Conservation (phyloP, 2,888 invertebrate species). For the Corbicula japonica region DNA sequence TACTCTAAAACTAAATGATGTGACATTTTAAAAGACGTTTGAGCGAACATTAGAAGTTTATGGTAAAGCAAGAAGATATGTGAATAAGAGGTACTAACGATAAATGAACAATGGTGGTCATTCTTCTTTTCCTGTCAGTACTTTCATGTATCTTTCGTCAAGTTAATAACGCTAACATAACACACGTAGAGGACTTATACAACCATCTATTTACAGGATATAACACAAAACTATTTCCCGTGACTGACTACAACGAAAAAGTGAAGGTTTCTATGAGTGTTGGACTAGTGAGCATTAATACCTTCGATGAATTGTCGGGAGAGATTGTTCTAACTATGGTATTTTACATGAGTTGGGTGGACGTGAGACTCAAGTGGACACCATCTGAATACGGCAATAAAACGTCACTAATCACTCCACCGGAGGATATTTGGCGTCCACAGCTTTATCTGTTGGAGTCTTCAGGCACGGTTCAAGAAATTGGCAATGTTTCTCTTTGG, state of each 20-base stretch:
- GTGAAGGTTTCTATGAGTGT: conserved; percentile 11
- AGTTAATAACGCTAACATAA: conserved; percentile 21
- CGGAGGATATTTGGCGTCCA: conserved; percentile 50
- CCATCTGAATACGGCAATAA: conserved; percentile 38
- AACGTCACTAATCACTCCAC: conserved; percentile 14
- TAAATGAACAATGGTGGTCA: no score
- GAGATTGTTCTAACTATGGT: conserved; percentile 29
- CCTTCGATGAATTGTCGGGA: conserved; percentile 52
- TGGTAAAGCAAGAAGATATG: no score
- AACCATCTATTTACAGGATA: conserved; percentile 30
- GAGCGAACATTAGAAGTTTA: no score
- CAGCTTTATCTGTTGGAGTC: conserved; percentile 39
- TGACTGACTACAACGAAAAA: conserved; percentile 8
- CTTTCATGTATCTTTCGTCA: no score
- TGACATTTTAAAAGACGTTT: no score
- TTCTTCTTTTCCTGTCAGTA: no score
- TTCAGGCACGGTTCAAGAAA: conserved; percentile 2
- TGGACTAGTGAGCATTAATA: conserved; percentile 37
- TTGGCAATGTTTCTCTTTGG: conserved; percentile 23
- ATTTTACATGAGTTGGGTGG: conserved; percentile 34
- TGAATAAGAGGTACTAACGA: no score
- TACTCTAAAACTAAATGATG: no score
- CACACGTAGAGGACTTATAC: conserved; percentile 26
- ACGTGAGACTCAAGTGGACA: conserved; percentile 44
- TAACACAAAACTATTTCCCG: conserved; percentile 30